Base-by-base conservation (phyloP, 2,113 vertebrate species). In the Heterotilapia buettikoferi region DNA sequence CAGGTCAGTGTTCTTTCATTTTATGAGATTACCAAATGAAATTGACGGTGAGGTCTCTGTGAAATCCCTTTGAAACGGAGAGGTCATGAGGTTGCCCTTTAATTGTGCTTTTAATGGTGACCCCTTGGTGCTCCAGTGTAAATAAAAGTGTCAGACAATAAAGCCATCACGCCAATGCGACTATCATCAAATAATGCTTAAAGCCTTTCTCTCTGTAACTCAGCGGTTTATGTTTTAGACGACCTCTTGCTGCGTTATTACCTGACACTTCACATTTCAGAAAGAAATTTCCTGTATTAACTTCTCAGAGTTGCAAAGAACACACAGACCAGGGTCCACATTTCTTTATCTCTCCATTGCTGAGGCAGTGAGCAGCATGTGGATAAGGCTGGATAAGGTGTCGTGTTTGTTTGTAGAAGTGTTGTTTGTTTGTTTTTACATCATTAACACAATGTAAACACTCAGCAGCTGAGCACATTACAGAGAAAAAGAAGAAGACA, bases 1-100 rank as follows among this genome's bases (percentile, higher is more conserved):
- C 91, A 95, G 94, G 93, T 95, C 78, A 90, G 92, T 92, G 63
- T 38, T 59, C 4, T 66, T 88, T 86, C 18, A 19, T 59, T 85
- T 54, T 26, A 63, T 8, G 40, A 61, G 19, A 0, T 16, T 33
- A 66, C 36, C 14, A 52, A 82, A 80, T 33, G 33, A 80, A 80
- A 36, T 1, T 81, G 68, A 63, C 45, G 29, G 29, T 16, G 43
- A 73, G 29, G 11, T 66, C 54, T 68, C 14, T 33, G 16, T 50
- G 36, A 86, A 33, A 57, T 85, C 38, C 66, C 57, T 59, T 29
- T 85, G 52, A 86, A 82, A 59, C 0, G 5, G 13, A 59, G 82
- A 81, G 61, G 52, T 73, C 43, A 10, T 4, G 26, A 63, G 61
- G 61, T 85, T n/a, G 4, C 56, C n/a, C 18, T 82, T 73, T 81